Evolutionary conservation across 2,888 invertebrate species (phyloP).

Genomic region (Dasysyrphus tricinctus): DNA sequence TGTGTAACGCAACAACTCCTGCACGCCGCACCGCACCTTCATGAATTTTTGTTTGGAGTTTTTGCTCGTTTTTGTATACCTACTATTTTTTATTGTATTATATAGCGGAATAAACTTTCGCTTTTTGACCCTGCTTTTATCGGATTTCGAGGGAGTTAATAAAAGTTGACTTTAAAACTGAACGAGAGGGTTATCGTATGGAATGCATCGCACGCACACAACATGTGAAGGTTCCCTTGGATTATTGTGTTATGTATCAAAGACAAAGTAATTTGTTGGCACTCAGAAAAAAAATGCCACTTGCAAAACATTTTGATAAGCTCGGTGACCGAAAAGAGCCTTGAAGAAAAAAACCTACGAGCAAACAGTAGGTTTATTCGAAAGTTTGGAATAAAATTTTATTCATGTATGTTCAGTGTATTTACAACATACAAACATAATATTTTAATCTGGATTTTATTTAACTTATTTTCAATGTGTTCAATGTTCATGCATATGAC

Average conservation of each 20-base stretch:
- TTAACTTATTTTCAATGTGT: no score
- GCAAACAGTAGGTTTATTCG: not conserved
- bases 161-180: constrained; percentile 43
- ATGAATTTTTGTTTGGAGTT: not conserved
- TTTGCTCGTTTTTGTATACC: constrained; percentile 8
- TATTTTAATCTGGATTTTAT: no score
- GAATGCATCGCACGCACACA: constrained; percentile 22
- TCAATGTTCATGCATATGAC: no score
- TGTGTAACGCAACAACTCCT: constrained; percentile 22
- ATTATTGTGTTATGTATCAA: constrained; percentile 8
- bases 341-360: not conserved
- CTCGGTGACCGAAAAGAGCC: constrained; percentile 34
- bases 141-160: constrained; percentile 55
- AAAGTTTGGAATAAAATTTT: no score
- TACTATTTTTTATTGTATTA: constrained; percentile 14
- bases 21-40: not conserved
- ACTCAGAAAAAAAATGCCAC: not conserved
- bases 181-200: not conserved
- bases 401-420: no score
- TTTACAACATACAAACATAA: no score
- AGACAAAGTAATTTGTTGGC: constrained; percentile 7
- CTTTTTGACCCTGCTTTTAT: constrained; percentile 66
- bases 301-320: not conserved
- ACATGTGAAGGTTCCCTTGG: constrained; percentile 59
- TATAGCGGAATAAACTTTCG: constrained; percentile 52